Percentiles rank a stretch among this genome's conserved stretches.
These are phyloP conservation scores for Limosa lapponica DNA, from an alignment of 2,797 vertebrate species.

Conservation along the genomic window DNA sequence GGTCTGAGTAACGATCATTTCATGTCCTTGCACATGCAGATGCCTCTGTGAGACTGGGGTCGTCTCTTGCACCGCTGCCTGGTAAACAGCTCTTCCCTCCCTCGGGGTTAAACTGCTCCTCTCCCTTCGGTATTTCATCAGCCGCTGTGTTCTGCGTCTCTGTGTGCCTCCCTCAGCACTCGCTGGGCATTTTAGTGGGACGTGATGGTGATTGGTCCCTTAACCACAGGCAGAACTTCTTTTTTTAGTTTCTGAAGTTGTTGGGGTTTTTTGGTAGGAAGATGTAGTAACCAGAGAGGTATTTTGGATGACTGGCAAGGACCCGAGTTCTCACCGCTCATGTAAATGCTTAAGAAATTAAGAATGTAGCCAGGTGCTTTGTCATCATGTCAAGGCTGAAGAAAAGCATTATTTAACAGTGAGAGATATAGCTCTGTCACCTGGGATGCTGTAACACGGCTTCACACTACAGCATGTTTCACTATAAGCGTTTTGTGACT, in stretches of 20 bases:
- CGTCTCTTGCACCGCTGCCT: not conserved
- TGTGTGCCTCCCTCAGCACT: not conserved
- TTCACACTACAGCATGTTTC: fast-evolving
- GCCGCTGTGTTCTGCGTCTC: fast-evolving
- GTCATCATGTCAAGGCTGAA: not conserved
- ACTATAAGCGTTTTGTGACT: too few relatives aligned
- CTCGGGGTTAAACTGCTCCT: not conserved
- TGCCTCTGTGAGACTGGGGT: not conserved
- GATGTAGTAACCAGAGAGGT: not conserved
- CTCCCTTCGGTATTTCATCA: not conserved
- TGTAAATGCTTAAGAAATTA: fast-evolving
- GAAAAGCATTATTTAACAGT: not conserved
- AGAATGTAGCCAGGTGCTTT: not conserved
- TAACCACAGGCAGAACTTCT: not conserved
- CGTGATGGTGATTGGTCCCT: not conserved
- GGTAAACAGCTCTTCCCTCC: not conserved
- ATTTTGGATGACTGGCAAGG: not conserved
- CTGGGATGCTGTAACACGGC: fast-evolving
- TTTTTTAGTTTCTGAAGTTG: not conserved
- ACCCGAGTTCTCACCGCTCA: not conserved
- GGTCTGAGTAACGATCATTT: not conserved
- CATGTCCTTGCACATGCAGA: not conserved
- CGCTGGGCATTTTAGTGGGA: not conserved
- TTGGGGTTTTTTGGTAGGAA: not conserved
- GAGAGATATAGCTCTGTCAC: not conserved